Base-by-base conservation (phyloP, 1,140 invertebrate genomes). In the Drosophila kanapiae region DNA sequence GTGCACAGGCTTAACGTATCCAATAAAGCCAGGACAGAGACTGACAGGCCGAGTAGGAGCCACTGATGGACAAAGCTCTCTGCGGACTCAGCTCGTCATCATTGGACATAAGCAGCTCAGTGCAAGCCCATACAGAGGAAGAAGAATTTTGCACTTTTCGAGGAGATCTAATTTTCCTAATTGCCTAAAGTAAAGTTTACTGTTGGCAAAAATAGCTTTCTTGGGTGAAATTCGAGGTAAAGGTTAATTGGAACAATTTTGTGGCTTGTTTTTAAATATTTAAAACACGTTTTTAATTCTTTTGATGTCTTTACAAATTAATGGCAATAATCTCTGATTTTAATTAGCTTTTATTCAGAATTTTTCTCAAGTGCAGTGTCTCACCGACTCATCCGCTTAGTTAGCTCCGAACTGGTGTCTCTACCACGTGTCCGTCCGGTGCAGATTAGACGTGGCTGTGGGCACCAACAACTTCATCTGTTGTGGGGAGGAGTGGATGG, bases 1-100 rank as follows among this genome's bases (percentile, higher is more conserved):
- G 75, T 86, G 58, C 62, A 82, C 65, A 75, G 75, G 82, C 85
- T 88, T 75, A 84, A 74, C 63, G 70, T 72, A 60, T 74, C 70
- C 70, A 74, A 74, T 74, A 74, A 74, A 60, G 70, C 70, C 70
- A 72, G 68, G 68, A 78, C 63, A 56, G 69, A 27, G 54, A 31
- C 37, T 47, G 69, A 68, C 62, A 48, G 33, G 16, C 14, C 29
- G 38, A 37, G 53, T 38, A 8, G 56, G 16, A 65, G 57, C 47
- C 72, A 74, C 51, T 83, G 80, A 79, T 54, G 76, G 61, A 84
- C 78, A 74, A 85, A 80, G 62, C 72, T 59, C 37, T 59, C 37
- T 31, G 33, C 38, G 40, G 53, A 67, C 67, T 87, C 53, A 75
- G 67, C 69, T 82, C 83, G 75, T 87, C 82, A 79, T 78, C 65